A percentile compares a stretch with the other conserved stretches of the same genome.
phyloP scores from a whole-genome alignment of 2,113 vertebrate genomes.

The Hippocampus guttulatus region DNA sequence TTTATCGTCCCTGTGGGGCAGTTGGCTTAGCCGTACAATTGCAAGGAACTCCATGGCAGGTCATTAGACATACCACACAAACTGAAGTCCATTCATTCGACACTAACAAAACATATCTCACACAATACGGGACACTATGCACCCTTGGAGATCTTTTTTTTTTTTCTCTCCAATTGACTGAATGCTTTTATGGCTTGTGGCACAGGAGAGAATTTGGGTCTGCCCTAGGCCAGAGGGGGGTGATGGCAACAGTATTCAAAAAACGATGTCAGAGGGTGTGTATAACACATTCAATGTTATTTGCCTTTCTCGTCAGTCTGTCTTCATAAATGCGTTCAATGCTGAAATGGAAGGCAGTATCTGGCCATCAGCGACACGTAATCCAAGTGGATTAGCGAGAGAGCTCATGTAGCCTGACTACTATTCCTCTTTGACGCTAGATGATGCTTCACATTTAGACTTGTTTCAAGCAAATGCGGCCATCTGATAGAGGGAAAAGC shows the following conservation, averaged over 20 bases:
- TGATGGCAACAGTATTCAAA: background rate
- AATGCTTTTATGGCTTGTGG: background rate
- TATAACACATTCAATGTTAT: background rate
- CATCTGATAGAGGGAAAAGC: conserved; percentile 2
- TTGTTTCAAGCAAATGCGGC: conserved; percentile 5
- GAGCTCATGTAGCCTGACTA: conserved; percentile 49
- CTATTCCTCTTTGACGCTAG: conserved; percentile 29
- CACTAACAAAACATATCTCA: background rate
- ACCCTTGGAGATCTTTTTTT: background rate
- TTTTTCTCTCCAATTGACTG: background rate
- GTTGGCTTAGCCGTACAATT: background rate
- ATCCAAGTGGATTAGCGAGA: conserved; percentile 67
- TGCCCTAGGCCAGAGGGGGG: too few species aligned
- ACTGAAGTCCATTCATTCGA: background rate
- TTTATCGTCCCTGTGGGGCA: background rate
- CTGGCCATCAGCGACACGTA: conserved; percentile 56
- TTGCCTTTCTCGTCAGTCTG: conserved; percentile 1
- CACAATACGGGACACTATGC: background rate
- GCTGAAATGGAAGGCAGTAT: conserved; percentile 47
- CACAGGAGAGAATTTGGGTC: background rate
- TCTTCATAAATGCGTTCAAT: conserved; percentile 16
- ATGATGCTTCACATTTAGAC: conserved; percentile 37
- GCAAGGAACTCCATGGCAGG: background rate
- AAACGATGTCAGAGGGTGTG: background rate
- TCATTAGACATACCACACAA: background rate